Percentiles rank a stretch among this genome's conserved stretches.
These are phyloP conservation scores for Pycnonotus jocosus DNA, from an alignment of 2,113 vertebrate genomes.

Conservation along the genomic window DNA sequence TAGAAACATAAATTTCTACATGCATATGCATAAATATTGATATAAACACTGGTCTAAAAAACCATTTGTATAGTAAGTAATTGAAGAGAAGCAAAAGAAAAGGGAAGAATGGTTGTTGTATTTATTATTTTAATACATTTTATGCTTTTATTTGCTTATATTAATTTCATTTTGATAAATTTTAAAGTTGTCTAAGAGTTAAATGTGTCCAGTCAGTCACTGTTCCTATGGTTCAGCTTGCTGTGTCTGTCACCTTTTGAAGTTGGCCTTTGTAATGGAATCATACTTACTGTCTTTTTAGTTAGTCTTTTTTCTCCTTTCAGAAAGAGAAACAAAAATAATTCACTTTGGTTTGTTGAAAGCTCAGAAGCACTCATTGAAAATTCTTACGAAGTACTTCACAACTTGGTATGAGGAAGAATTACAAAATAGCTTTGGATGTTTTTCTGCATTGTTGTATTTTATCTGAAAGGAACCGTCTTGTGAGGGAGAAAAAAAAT, in stretches of 20 bases:
- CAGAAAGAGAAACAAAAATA: neutral
- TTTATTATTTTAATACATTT: neutral
- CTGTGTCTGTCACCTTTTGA: neutral
- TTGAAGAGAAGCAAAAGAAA: neutral
- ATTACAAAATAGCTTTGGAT: neutral
- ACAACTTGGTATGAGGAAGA: neutral
- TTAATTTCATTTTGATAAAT: neutral
- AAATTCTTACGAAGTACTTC: neutral
- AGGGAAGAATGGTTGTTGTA: neutral
- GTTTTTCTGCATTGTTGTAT: neutral
- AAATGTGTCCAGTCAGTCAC: neutral
- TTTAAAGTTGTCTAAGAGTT: neutral
- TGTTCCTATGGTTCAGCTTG: neutral
- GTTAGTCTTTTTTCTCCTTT: neutral
- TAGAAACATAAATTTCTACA: neutral
- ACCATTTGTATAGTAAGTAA: neutral
- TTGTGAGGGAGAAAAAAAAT: neutral
- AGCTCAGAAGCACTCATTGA: neutral
- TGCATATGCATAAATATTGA: neutral
- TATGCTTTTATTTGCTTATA: neutral
- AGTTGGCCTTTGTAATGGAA: neutral
- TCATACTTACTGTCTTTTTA: neutral
- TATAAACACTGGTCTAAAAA: neutral
- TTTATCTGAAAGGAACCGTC: neutral
- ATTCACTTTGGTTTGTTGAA: neutral